Conservation (phyloP, 2,797 vertebrate species). For the Adelosebastes latens region DNA sequence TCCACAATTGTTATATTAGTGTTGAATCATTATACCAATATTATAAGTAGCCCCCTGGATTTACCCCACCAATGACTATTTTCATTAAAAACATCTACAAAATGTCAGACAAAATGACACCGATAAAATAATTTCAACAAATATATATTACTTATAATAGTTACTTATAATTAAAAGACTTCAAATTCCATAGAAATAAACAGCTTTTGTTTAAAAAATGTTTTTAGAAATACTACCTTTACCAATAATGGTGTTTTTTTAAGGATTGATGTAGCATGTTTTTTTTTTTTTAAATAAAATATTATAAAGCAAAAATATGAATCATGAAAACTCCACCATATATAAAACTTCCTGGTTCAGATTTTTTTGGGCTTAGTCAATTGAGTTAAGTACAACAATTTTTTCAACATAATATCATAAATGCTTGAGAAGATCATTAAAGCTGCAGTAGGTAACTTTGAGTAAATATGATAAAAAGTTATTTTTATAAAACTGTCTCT, state of each 20-base stretch:
- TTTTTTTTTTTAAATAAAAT: neutral
- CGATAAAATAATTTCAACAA: neutral
- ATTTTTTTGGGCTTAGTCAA: neutral
- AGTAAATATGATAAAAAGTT: no score
- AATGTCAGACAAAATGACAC: neutral
- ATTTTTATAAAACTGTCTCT: no score
- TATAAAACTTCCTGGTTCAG: neutral
- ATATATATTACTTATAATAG: neutral
- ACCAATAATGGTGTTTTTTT: neutral
- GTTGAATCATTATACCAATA: neutral
- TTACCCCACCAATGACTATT: neutral
- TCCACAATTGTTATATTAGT: neutral
- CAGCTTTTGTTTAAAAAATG: neutral
- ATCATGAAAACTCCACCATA: neutral
- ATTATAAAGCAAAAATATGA: neutral
- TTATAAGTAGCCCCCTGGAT: neutral
- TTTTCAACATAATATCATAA: neutral
- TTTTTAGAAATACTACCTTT: neutral
- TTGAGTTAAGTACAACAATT: neutral
- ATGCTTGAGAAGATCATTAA: no score
- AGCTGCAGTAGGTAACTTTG: no score
- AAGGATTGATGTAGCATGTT: neutral
- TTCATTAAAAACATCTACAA: neutral
- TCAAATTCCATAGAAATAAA: neutral
- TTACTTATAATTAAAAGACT: neutral